Evolutionary conservation across 2,888 invertebrate species (phyloP).

Genomic region (Agrilus cyanescens): DNA sequence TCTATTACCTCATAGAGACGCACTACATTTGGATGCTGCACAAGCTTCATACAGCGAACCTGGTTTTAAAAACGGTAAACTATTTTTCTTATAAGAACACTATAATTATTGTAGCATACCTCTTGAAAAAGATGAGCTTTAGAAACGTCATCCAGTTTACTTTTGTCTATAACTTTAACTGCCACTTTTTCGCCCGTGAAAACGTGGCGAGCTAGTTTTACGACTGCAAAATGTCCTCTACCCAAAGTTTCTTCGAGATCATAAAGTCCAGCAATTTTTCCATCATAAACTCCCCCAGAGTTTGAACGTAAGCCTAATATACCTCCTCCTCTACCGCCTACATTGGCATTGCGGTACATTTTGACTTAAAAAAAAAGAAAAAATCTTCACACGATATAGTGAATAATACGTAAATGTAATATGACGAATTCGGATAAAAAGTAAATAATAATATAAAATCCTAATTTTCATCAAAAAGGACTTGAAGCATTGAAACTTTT

Average conservation of each 20-base stretch:
- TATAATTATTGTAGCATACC: constrained; percentile 41
- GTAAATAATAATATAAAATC: too few species aligned
- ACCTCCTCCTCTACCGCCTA: constrained; percentile 21
- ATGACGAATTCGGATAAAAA: too few species aligned
- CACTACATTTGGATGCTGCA: constrained; percentile 98
- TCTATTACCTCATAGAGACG: constrained; percentile 98
- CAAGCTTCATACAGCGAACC: constrained; percentile 96
- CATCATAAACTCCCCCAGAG: constrained; percentile 52
- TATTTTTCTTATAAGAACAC: background rate
- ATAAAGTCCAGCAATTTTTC: constrained; percentile 92
- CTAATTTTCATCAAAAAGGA: too few species aligned
- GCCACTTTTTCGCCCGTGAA: constrained; percentile 98
- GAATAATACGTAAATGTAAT: too few species aligned
- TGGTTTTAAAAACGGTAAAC: constrained; percentile 21
- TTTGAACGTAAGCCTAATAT: constrained; percentile 13
- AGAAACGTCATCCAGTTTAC: constrained; percentile 91
- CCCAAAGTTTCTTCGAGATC: constrained; percentile 96
- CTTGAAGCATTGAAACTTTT: too few species aligned
- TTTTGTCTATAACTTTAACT: constrained; percentile 97
- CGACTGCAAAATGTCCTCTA: constrained; percentile 97
- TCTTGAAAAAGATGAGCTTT: constrained; percentile 93
- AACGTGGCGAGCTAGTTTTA: constrained; percentile 94
- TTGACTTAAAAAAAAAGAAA: constrained; percentile 10
- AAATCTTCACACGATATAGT: background rate
- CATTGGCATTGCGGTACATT: constrained; percentile 25